Percentiles rank a stretch among this genome's conserved stretches.
Conservation (phyloP, 2,113 vertebrate species). For the Marmota flaviventris region DNA sequence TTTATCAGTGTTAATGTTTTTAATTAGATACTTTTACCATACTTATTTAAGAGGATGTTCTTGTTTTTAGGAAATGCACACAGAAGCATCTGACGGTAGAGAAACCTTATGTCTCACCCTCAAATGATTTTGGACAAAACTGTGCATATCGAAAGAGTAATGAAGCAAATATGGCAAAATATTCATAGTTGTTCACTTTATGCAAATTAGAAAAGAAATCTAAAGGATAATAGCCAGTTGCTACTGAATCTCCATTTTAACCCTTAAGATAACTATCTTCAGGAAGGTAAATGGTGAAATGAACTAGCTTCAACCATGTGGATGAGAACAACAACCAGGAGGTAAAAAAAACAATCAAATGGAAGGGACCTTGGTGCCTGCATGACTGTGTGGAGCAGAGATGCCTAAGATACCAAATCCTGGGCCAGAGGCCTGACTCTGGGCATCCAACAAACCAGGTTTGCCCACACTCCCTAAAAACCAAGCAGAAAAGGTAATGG, state of each 20-base stretch:
- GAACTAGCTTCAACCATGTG: not conserved
- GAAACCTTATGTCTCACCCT: not conserved
- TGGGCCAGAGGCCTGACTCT: too few relatives aligned
- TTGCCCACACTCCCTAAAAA: too few relatives aligned
- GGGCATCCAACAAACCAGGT: too few relatives aligned
- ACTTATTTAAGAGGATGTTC: not conserved
- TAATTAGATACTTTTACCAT: not conserved
- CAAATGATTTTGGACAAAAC: slow-evolving; percentile 7
- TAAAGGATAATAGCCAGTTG: not conserved
- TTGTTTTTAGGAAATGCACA: not conserved
- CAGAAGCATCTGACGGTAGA: not conserved
- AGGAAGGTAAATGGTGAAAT: not conserved
- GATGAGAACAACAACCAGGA: not conserved
- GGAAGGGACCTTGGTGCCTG: not conserved
- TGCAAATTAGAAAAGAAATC: not conserved
- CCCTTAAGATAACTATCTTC: not conserved
- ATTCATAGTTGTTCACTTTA: not conserved
- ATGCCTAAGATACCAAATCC: not conserved
- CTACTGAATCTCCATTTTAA: slow-evolving; percentile 4
- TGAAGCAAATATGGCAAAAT: slow-evolving; percentile 35
- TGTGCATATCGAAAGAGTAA: not conserved
- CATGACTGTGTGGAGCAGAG: not conserved
- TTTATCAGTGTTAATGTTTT: not conserved
- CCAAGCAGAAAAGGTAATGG: too few relatives aligned
- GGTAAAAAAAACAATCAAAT: not conserved